These are phyloP conservation scores for Phragmatobia fuliginosa DNA, from an alignment of 2,888 invertebrate genomes.

Conservation along the genomic window DNA sequence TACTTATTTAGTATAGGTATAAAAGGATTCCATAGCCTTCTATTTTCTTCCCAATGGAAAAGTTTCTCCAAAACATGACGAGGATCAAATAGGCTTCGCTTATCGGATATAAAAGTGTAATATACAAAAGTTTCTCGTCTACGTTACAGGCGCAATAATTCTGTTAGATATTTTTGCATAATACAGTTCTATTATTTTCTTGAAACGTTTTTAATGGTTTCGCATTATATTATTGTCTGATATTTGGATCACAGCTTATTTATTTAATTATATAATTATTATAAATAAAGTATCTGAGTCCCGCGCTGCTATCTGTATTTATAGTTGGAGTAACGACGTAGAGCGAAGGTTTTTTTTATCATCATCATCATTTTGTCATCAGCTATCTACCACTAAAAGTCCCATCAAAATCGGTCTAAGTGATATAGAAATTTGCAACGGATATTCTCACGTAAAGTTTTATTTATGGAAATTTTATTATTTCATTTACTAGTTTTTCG, in stretches of 20 bases:
- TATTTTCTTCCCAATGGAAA: neutral
- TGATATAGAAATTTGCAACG: too few species aligned
- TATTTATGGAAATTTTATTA: too few species aligned
- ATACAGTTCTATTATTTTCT: neutral
- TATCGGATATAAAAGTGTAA: slow-evolving; percentile 11
- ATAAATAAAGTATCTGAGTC: too few species aligned
- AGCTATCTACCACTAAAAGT: too few species aligned
- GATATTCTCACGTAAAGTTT: too few species aligned
- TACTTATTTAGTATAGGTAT: neutral
- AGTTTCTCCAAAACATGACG: neutral
- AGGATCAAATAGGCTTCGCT: slow-evolving; percentile 3
- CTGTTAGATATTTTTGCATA: neutral
- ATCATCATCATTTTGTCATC: too few species aligned
- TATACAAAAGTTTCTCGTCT: slow-evolving; percentile 10
- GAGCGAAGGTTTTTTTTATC: too few species aligned
- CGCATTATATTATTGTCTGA: neutral
- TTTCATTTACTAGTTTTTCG: too few species aligned
- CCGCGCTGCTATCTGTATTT: too few species aligned
- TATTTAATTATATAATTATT: too few species aligned
- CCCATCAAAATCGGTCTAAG: too few species aligned
- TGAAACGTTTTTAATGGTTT: neutral
- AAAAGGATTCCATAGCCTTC: neutral
- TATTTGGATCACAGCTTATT: neutral
- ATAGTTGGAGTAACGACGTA: too few species aligned
- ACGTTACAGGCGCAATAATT: neutral